phyloP scores from a whole-genome alignment of 2,113 vertebrate genomes.

The Hippocampus zosterae region DNA sequence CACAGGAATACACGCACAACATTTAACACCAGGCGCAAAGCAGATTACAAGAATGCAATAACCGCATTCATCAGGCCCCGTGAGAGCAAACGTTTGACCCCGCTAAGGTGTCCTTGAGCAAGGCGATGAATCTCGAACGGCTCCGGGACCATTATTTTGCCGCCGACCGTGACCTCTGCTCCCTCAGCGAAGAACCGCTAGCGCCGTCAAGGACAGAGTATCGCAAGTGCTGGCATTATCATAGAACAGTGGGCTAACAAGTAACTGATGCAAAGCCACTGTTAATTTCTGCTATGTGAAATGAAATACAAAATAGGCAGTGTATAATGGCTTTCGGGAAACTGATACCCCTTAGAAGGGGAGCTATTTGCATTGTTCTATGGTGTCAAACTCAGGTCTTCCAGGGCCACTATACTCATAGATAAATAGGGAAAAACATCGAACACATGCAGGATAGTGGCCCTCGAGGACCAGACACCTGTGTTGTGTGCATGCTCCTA shows the following conservation, averaged over 20 bases:
- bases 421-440: too few relatives aligned
- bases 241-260: background rate
- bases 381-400: too few relatives aligned
- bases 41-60: conserved; percentile 47
- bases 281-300: background rate
- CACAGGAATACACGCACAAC: conserved; percentile 53
- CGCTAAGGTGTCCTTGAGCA: conserved; percentile 61
- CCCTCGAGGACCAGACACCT: too few relatives aligned
- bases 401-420: too few relatives aligned
- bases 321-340: background rate
- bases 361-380: background rate
- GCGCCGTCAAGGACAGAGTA: conserved; percentile 22
- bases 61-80: conserved; percentile 49
- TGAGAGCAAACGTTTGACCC: conserved; percentile 40
- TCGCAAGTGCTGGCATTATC: conserved; percentile 17
- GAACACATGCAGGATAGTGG: too few relatives aligned
- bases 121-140: conserved; percentile 60
- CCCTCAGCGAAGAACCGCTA: conserved; percentile 29
- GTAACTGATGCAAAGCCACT: too few relatives aligned
- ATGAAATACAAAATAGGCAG: background rate
- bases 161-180: conserved; percentile 47
- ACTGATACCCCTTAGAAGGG: background rate
- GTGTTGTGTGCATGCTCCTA: background rate
- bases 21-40: conserved; percentile 35
- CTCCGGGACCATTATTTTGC: conserved; percentile 43